Percentiles rank a stretch among this genome's conserved stretches.
phyloP scores from a whole-genome alignment of 1,140 invertebrate species.

The Acromyrmex charruanus region DNA sequence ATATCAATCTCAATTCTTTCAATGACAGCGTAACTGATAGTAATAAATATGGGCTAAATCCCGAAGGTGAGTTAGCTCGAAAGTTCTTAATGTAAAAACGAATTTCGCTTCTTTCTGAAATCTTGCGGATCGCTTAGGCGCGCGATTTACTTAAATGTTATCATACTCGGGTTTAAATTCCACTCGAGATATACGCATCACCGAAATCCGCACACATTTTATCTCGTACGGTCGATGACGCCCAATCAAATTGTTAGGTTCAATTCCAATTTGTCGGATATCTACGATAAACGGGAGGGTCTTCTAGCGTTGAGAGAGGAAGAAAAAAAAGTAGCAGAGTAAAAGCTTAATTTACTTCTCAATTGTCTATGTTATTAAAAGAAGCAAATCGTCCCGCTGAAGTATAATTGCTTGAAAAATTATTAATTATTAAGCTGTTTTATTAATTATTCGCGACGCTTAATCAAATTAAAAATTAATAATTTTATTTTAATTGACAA shows the following conservation, averaged over 20 bases:
- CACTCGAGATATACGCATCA: not conserved
- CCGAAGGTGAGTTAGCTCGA: not conserved
- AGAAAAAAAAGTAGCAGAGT: not conserved
- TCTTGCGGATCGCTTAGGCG: not conserved
- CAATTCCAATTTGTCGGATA: constrained; percentile 34
- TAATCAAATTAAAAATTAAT: not conserved
- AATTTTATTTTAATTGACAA: constrained; percentile 5
- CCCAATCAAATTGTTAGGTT: constrained; percentile 45
- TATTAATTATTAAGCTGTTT: not conserved
- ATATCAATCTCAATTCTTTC: not conserved
- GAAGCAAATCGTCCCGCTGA: not conserved
- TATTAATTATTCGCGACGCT: not conserved
- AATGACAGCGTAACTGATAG: not conserved
- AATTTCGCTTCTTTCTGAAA: not conserved
- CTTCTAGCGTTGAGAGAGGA: not conserved
- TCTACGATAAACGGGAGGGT: not conserved
- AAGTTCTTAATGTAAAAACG: not conserved
- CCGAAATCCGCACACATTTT: not conserved
- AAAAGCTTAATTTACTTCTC: constrained; percentile 18
- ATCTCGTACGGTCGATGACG: constrained; percentile 7
- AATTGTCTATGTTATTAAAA: not conserved
- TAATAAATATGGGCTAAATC: not conserved
- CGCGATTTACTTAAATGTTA: constrained; percentile 54
- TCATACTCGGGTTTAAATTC: constrained; percentile 32
- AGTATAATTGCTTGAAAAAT: not conserved